Conservation (phyloP, 2,888 invertebrate genomes). For the Synanthedon formicaeformis region DNA sequence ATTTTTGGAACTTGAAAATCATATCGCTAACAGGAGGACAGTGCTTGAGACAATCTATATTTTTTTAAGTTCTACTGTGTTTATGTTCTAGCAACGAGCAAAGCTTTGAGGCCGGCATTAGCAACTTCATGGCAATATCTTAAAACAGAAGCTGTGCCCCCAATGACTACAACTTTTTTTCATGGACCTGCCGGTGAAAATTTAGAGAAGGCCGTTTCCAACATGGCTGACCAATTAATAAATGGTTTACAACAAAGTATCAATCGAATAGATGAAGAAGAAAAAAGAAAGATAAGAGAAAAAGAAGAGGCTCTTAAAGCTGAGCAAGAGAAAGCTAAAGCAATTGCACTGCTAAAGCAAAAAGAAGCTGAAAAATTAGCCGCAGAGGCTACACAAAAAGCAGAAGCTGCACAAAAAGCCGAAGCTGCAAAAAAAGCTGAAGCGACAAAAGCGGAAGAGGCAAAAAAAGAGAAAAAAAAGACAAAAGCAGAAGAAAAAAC, state of each 20-base stretch:
- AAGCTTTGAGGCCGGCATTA: slow-evolving; percentile 21
- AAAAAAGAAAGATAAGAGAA: slow-evolving; percentile 15
- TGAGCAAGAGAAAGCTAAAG: slow-evolving; percentile 25
- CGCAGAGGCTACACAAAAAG: slow-evolving; percentile 12
- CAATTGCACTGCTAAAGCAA: slow-evolving; percentile 21
- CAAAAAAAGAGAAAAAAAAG: slow-evolving; percentile 7
- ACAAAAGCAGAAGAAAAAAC: slow-evolving; percentile 16
- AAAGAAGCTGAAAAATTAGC: slow-evolving; percentile 14
- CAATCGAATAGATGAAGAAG: slow-evolving; percentile 30
- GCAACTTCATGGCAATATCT: slow-evolving; percentile 41
- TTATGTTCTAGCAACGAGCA: slow-evolving; percentile 30
- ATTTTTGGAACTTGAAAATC: neutral
- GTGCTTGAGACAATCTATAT: no score
- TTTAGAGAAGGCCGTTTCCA: slow-evolving; percentile 26
- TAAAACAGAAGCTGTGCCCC: slow-evolving; percentile 53
- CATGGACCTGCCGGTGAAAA: slow-evolving; percentile 29
- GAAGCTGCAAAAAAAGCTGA: neutral
- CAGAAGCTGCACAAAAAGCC: slow-evolving; percentile 1
- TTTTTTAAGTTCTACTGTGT: neutral
- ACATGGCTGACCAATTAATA: slow-evolving; percentile 21
- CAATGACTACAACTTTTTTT: slow-evolving; percentile 30
- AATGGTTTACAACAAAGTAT: slow-evolving; percentile 19
- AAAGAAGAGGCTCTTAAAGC: slow-evolving; percentile 29
- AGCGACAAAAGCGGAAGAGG: slow-evolving; percentile 4
- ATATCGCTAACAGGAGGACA: no score